Percentiles rank a stretch among this genome's conserved stretches.
These are phyloP conservation scores for Saccostrea echinata DNA, from an alignment of 1,140 invertebrate genomes.

Conservation along the genomic window DNA sequence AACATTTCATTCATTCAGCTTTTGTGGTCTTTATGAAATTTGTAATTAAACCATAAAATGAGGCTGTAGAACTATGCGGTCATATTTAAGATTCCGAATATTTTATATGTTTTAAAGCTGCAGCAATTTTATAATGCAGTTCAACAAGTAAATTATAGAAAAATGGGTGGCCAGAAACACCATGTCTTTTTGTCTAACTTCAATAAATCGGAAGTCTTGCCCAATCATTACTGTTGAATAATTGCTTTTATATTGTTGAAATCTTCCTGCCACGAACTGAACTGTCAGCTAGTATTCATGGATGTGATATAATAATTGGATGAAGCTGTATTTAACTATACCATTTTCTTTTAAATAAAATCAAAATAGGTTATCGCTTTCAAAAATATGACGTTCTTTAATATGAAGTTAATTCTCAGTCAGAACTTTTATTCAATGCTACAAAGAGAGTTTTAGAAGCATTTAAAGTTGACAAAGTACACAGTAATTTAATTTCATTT, in stretches of 20 bases:
- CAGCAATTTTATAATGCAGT: neutral
- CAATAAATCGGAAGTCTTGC: neutral
- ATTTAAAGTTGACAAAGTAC: too few relatives aligned
- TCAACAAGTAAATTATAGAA: neutral
- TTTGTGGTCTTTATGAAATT: too few relatives aligned
- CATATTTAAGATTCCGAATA: neutral
- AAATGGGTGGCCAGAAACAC: neutral
- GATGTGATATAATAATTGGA: conserved; percentile 20
- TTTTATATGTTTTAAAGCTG: neutral
- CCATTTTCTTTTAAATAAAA: neutral
- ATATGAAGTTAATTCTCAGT: neutral
- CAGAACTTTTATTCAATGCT: neutral
- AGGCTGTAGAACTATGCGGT: neutral
- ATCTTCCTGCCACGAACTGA: neutral
- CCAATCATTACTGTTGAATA: conserved; percentile 10
- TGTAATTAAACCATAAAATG: too few relatives aligned
- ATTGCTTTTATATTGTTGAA: neutral
- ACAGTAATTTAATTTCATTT: too few relatives aligned
- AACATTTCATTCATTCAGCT: too few relatives aligned
- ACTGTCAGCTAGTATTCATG: neutral
- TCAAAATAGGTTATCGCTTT: neutral
- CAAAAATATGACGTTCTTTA: neutral
- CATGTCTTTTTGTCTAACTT: neutral
- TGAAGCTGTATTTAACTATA: neutral
- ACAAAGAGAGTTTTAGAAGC: neutral